phyloP scores from a whole-genome alignment of 2,113 vertebrate species.

The Riparia riparia region DNA sequence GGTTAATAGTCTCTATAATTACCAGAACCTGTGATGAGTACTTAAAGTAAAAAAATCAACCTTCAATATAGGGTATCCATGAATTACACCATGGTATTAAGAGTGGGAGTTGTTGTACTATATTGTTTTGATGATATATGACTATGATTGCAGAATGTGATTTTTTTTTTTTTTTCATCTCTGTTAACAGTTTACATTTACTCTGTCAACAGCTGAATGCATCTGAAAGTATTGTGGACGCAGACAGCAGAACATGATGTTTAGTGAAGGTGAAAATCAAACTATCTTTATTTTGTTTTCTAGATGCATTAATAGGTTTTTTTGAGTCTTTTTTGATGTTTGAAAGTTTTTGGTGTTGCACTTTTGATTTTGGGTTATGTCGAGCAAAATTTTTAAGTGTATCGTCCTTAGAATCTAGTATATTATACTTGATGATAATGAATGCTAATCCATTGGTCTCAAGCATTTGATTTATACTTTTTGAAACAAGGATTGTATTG shows the following conservation, averaged over 20 bases:
- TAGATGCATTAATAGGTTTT: background rate
- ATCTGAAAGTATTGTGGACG: background rate
- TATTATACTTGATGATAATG: background rate
- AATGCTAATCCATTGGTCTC: background rate
- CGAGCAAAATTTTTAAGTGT: background rate
- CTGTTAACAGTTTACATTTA: slow-evolving; percentile 8
- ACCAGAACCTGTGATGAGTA: background rate
- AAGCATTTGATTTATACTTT: background rate
- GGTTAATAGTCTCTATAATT: slow-evolving; percentile 39
- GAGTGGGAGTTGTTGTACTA: background rate
- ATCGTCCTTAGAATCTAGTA: background rate
- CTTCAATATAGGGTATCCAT: background rate
- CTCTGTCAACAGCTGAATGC: background rate
- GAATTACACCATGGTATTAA: background rate
- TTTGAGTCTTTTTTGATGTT: background rate
- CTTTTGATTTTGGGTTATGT: background rate
- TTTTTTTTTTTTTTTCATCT: background rate
- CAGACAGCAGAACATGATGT: background rate
- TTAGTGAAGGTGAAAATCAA: slow-evolving; percentile 22
- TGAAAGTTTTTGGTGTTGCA: background rate
- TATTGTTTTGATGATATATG: slow-evolving; percentile 27
- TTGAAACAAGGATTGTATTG: background rate
- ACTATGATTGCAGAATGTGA: background rate
- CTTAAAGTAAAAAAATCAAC: slow-evolving; percentile 17
- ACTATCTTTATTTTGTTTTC: slow-evolving; percentile 3